phyloP scores from a whole-genome alignment of 1,140 invertebrate genomes.

The Temnothorax curvispinosus region DNA sequence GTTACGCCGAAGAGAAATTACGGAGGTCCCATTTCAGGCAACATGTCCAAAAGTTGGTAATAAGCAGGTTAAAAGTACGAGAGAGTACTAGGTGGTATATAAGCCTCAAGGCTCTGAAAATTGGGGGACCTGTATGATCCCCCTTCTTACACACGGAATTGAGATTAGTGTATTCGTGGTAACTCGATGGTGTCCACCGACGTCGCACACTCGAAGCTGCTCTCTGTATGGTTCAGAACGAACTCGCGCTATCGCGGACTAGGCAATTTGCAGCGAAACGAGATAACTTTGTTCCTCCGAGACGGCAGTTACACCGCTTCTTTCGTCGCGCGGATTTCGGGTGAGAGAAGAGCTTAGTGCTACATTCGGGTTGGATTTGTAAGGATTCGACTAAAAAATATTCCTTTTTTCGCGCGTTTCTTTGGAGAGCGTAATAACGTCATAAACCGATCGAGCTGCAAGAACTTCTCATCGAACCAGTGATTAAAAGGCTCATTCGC shows the following conservation, averaged over 20 bases:
- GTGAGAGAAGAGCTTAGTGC: not conserved
- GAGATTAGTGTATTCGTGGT: conserved; percentile 63
- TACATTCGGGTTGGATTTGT: not conserved
- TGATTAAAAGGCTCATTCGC: conserved; percentile 30
- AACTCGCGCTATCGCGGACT: not conserved
- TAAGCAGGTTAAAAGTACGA: conserved; percentile 56
- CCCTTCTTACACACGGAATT: conserved; percentile 52
- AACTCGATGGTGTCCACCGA: conserved; percentile 48
- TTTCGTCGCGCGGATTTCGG: conserved; percentile 26
- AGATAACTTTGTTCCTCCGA: conserved; percentile 58
- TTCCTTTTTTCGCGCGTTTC: not conserved
- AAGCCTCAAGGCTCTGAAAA: conserved; percentile 50
- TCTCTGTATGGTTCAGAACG: conserved; percentile 4
- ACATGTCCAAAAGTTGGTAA: conserved; percentile 60
- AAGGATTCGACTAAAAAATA: not conserved
- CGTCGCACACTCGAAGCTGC: conserved; percentile 10
- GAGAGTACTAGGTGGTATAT: not conserved
- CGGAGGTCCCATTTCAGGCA: conserved; percentile 13
- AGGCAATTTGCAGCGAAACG: conserved; percentile 58
- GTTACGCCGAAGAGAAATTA: conserved; percentile 46
- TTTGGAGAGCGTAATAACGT: not conserved
- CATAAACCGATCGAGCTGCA: not conserved
- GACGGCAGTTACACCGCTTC: conserved; percentile 29
- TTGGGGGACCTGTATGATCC: conserved; percentile 62
- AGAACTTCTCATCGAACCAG: not conserved